Percentiles rank a stretch among this genome's conserved stretches.
Conservation (phyloP, 2,888 invertebrate species). For the Meta bourneti region DNA sequence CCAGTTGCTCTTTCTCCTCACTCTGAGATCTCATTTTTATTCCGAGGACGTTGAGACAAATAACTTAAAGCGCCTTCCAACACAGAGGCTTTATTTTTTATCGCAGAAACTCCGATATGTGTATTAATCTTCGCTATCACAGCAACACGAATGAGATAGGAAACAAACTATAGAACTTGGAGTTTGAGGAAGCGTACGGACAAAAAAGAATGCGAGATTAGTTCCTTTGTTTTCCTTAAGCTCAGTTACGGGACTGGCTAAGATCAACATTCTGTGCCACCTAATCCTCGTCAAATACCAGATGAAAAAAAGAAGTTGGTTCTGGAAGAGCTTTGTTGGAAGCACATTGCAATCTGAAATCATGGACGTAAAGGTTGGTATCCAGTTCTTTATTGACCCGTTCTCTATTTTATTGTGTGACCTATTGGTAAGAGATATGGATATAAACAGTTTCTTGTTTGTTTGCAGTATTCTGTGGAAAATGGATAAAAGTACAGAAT, state of each 20-base stretch:
- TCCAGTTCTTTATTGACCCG: background rate
- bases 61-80: constrained; percentile 10
- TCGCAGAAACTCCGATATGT: constrained; percentile 2
- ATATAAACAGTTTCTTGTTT: background rate
- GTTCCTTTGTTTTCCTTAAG: constrained; percentile 41
- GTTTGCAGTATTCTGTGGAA: background rate
- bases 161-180: constrained; percentile 15
- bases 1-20: background rate
- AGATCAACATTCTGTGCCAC: constrained; percentile 40
- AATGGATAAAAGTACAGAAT: no score
- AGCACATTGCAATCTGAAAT: constrained; percentile 17
- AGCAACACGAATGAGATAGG: background rate
- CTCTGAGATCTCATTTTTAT: constrained; percentile 28
- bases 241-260: constrained; percentile 42
- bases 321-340: constrained; percentile 9
- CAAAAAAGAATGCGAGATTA: constrained; percentile 45
- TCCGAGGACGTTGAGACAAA: constrained; percentile 13
- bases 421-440: background rate
- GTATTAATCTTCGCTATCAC: constrained; percentile 26
- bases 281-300: constrained; percentile 58
- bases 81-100: background rate
- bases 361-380: background rate
- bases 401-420: background rate
- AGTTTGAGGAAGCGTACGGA: background rate
- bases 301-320: constrained; percentile 2